Percentiles rank a stretch among this genome's conserved stretches.
Conservation (phyloP, 1,140 invertebrate genomes). For the Drosophila varians region DNA sequence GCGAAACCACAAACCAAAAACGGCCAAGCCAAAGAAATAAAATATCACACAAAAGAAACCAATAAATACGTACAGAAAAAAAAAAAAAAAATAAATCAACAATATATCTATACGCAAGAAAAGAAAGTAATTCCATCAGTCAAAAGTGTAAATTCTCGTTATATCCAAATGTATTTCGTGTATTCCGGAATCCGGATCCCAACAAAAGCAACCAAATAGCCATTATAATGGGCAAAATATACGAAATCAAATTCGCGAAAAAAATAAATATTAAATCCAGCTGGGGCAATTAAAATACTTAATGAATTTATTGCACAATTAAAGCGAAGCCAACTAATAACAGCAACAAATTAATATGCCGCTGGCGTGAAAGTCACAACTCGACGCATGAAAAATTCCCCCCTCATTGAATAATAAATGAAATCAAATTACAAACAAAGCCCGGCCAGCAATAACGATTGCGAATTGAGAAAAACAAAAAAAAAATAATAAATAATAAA, state of each 20-base stretch:
- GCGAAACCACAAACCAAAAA: slow-evolving; percentile 61
- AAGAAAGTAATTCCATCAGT: slow-evolving; percentile 51
- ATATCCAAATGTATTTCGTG: slow-evolving; percentile 17
- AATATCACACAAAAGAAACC: slow-evolving; percentile 25
- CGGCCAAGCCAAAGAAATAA: slow-evolving; percentile 58
- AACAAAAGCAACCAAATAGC: slow-evolving; percentile 18
- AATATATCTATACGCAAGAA: slow-evolving; percentile 16
- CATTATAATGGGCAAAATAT: not conserved
- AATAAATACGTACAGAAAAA: slow-evolving; percentile 30
- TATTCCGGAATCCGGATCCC: slow-evolving; percentile 28
- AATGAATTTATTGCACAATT: slow-evolving; percentile 80
- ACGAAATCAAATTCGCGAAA: slow-evolving; percentile 5
- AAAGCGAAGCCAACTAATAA: slow-evolving; percentile 43
- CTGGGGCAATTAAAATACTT: slow-evolving; percentile 70
- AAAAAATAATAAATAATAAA: slow-evolving; percentile 8
- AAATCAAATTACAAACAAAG: slow-evolving; percentile 57
- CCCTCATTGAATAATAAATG: slow-evolving; percentile 64
- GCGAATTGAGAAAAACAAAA: slow-evolving; percentile 20
- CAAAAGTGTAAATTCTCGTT: slow-evolving; percentile 48
- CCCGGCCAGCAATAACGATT: slow-evolving; percentile 29
- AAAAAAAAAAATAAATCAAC: slow-evolving; percentile 9
- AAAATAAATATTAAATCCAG: slow-evolving; percentile 51
- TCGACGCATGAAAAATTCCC: slow-evolving; percentile 42
- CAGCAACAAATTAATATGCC: slow-evolving; percentile 64
- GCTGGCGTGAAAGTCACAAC: slow-evolving; percentile 70